These are phyloP conservation scores for Grapholita molesta DNA, from an alignment of 1,140 invertebrate genomes.

Conservation along the genomic window DNA sequence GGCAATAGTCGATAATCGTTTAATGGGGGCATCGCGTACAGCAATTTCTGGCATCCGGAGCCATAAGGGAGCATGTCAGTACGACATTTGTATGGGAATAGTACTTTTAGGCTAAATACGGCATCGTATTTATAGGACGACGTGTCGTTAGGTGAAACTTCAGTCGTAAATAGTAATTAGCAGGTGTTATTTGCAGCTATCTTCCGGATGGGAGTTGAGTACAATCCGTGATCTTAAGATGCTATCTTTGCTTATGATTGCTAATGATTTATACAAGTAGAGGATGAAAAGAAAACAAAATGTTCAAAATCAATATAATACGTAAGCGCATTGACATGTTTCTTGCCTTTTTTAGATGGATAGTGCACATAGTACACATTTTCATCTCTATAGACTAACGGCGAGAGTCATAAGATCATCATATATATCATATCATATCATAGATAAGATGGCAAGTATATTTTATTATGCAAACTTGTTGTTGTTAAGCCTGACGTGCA, in stretches of 20 bases:
- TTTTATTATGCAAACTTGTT: no score
- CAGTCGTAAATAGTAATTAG: neutral
- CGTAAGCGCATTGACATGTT: no score
- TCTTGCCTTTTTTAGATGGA: no score
- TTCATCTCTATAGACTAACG: no score
- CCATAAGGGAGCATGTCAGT: neutral
- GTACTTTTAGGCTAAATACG: neutral
- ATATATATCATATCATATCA: no score
- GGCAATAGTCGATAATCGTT: constrained; percentile 7
- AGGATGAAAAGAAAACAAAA: no score
- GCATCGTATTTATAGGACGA: neutral
- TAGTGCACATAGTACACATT: no score
- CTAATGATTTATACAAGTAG: no score
- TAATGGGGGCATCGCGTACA: constrained; percentile 2
- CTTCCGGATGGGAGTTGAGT: neutral
- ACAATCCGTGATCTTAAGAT: neutral
- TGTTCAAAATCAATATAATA: no score
- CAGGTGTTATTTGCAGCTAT: neutral
- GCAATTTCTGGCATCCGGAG: neutral
- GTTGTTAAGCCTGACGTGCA: no score
- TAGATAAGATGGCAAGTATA: no score
- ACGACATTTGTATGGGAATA: neutral
- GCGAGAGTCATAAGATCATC: no score
- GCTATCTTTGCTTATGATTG: neutral
- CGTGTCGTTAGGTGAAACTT: neutral